Conservation (phyloP, 1,140 invertebrate genomes). For the Drosophila melanica region DNA sequence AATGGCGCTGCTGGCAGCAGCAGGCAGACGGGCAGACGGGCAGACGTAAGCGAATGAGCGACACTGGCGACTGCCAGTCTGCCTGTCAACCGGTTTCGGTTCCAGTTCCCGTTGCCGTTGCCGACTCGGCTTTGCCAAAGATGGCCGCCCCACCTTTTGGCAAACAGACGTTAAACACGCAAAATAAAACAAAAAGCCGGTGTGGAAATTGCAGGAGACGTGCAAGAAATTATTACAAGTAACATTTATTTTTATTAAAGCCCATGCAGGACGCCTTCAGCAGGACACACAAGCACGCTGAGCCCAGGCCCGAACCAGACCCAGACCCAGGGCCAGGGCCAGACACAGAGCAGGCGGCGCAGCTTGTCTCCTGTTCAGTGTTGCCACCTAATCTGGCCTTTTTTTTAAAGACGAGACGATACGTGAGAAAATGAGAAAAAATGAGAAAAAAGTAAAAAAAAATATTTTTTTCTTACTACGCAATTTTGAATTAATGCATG, state of each 20-base stretch:
- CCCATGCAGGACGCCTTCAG: constrained; percentile 33
- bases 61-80: constrained; percentile 1
- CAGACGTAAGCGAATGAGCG: constrained; percentile 40
- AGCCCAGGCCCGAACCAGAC: neutral
- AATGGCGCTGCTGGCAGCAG: constrained; percentile 43
- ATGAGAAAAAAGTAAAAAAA: no score
- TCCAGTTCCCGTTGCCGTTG: neutral
- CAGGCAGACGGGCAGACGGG: constrained; percentile 61
- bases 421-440: no score
- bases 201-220: constrained; percentile 70
- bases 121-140: neutral
- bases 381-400: no score
- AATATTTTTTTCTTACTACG: no score
- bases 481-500: no score
- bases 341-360: constrained; percentile 7
- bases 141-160: neutral
- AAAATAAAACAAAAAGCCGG: constrained; percentile 51
- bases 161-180: constrained; percentile 60
- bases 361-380: constrained; percentile 34
- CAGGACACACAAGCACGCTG: constrained; percentile 15
- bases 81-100: neutral
- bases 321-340: no score
- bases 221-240: constrained; percentile 76
- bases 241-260: constrained; percentile 82
- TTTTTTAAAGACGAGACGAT: no score